Evolutionary conservation across 2,113 vertebrate genomes (phyloP), one percentile per base, ranked within the genome.

Genomic region (Scalopus aquaticus): DNA sequence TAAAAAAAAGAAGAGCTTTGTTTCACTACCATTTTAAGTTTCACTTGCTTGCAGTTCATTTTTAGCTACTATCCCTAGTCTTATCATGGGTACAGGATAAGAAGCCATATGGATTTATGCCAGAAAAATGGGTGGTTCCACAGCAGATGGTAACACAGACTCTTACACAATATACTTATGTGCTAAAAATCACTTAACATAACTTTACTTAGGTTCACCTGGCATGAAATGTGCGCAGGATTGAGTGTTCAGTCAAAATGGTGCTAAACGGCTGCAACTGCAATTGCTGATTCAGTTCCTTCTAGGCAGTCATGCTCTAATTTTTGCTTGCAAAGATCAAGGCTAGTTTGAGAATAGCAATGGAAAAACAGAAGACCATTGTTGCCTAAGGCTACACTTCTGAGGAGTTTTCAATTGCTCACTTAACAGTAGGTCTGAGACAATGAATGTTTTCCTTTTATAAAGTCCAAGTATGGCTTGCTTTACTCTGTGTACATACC

Each of bases 81-180:
- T 97, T 96, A 80, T 72, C 39, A 32, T 73, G 4, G 54, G 16
- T n/a, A 72, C n/a, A 24, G 62, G 32, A 89, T 77, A 89, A 15
- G 69, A 84, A 97, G 88, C 86, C 58, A 85, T 67, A 69, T 15
- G 90, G 93, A 65, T 70, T 64, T 65, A 87, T 80, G 65, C 95
- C 51, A 96, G 56, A 44, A 96, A 96, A 97, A 96, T 2, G 11
- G 30, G 5, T 96, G 80, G 69, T 94, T 96, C 54, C 64, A 3
- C 32, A 97, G 96, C 95, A 97, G 94, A 98, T 94, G 91, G 91
- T 49, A 96, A 95, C 39, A 87, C 77, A 97, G 96, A 96, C 91
- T 94, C 87, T 93, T 96, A 87, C 30, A 91, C 44, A 95, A 77
- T 78, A 88, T 65, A 82, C 62, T 90, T 79, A 35, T 9, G 62